Conservation (phyloP, 2,888 invertebrate genomes). For the Andrena dorsata region DNA sequence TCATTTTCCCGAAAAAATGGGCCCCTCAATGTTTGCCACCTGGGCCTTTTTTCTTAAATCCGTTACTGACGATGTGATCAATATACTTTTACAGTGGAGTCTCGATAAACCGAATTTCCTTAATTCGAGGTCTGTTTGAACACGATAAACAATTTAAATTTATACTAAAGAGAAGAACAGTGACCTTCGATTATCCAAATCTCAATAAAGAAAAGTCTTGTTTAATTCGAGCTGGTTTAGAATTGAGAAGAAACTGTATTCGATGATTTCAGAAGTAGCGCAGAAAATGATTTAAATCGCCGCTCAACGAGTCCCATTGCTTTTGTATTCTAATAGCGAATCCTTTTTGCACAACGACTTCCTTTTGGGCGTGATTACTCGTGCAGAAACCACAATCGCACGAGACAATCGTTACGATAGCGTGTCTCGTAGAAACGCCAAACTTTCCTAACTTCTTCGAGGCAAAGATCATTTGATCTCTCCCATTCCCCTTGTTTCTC, state of each 20-base stretch:
- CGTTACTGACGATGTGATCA: too few relatives aligned
- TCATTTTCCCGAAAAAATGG: too few relatives aligned
- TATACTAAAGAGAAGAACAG: too few relatives aligned
- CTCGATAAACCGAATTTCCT: too few relatives aligned
- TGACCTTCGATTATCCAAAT: too few relatives aligned
- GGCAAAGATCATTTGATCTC: conserved; percentile 21
- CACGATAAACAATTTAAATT: too few relatives aligned
- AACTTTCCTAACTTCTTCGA: conserved; percentile 40
- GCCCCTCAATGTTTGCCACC: too few relatives aligned
- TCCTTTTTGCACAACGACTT: conserved; percentile 19
- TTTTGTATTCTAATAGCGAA: conserved; percentile 5
- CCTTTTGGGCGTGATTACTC: conserved; percentile 44
- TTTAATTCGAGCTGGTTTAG: too few relatives aligned
- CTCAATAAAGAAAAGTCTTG: too few relatives aligned
- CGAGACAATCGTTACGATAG: conserved; percentile 49
- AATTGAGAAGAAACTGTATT: neutral
- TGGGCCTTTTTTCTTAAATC: too few relatives aligned
- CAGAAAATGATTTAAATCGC: conserved; percentile 1
- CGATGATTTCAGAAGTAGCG: neutral
- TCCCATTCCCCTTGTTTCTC: conserved; percentile 5
- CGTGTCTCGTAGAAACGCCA: conserved; percentile 17
- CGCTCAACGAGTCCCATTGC: neutral
- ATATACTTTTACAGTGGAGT: neutral
- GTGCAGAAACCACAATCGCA: conserved; percentile 42
- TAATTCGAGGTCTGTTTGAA: too few relatives aligned